These are phyloP conservation scores for Falco concolor DNA, from an alignment of 2,797 vertebrate species.

Conservation along the genomic window DNA sequence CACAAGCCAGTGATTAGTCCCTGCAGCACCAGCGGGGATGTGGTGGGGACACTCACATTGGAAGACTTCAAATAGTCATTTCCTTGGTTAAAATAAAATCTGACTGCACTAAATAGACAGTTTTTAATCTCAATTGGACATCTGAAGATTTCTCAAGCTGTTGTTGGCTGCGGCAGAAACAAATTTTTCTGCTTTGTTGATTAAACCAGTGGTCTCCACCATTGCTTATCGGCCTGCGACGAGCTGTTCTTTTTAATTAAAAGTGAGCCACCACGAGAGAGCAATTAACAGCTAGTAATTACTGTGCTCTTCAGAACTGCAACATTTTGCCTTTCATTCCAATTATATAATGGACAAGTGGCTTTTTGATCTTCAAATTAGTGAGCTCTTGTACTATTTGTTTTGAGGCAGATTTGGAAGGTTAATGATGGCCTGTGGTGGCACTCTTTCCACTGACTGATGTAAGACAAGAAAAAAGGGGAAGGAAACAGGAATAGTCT, in stretches of 20 bases:
- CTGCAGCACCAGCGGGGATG: slow-evolving; percentile 85
- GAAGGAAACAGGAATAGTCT: slow-evolving; percentile 84
- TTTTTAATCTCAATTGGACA: slow-evolving; percentile 98
- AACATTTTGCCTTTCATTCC: slow-evolving; percentile 96
- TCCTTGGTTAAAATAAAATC: slow-evolving; percentile 95
- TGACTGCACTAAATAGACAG: slow-evolving; percentile 97
- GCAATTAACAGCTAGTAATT: slow-evolving; percentile 99
- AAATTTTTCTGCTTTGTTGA: slow-evolving; percentile 98
- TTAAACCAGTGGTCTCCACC: slow-evolving; percentile 89
- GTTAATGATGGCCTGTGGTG: slow-evolving; percentile 96
- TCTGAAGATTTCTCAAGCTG: slow-evolving; percentile 98
- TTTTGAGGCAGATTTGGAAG: slow-evolving; percentile 96
- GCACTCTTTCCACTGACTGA: slow-evolving; percentile 89
- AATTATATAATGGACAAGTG: slow-evolving; percentile 99
- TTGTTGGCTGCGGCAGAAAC: slow-evolving; percentile 90
- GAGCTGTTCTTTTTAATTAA: slow-evolving; percentile 99
- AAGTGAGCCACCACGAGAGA: slow-evolving; percentile 98
- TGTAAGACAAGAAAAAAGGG: slow-evolving; percentile 80
- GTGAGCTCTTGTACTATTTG: slow-evolving; percentile 98
- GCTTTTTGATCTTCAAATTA: slow-evolving; percentile 99
- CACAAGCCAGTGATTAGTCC: slow-evolving; percentile 90
- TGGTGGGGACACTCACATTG: slow-evolving; percentile 83
- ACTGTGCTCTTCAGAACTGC: slow-evolving; percentile 95
- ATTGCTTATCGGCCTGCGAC: slow-evolving; percentile 95
- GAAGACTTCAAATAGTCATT: slow-evolving; percentile 95